phyloP scores from a whole-genome alignment of 2,888 invertebrate species.

The Hirtodrosophila confusa region DNA sequence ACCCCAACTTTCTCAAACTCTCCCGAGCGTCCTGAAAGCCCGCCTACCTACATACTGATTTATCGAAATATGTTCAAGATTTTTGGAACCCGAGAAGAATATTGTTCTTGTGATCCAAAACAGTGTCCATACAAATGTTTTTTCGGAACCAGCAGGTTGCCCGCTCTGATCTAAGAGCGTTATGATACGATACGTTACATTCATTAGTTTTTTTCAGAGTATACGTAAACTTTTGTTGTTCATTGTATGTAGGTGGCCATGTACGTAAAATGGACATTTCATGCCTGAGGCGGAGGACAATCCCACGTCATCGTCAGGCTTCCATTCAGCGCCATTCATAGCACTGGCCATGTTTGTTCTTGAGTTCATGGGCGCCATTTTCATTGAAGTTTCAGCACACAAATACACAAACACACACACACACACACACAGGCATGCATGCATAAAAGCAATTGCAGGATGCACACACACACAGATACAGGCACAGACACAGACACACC shows the following conservation, averaged over 20 bases:
- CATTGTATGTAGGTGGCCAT: neutral
- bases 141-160: too few relatives aligned
- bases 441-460: constrained; percentile 28
- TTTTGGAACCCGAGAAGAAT: too few relatives aligned
- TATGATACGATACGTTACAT: too few relatives aligned
- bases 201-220: neutral
- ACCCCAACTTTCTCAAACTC: too few relatives aligned
- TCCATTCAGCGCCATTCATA: constrained; percentile 53
- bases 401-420: constrained; percentile 8
- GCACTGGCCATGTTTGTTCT: constrained; percentile 40
- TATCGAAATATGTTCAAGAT: too few relatives aligned
- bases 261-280: constrained; percentile 25
- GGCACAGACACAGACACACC: neutral
- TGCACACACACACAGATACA: constrained; percentile 18
- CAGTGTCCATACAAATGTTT: too few relatives aligned
- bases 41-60: too few relatives aligned
- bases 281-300: constrained; percentile 27
- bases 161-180: too few relatives aligned
- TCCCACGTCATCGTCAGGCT: constrained; percentile 44
- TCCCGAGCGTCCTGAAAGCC: too few relatives aligned
- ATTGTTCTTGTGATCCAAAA: too few relatives aligned
- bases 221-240: neutral
- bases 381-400: constrained; percentile 64
- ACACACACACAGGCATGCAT: constrained; percentile 16
- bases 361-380: constrained; percentile 71